Percentiles rank a stretch among this genome's conserved stretches.
phyloP scores from a whole-genome alignment of 2,113 vertebrate genomes.

The Origma solitaria region DNA sequence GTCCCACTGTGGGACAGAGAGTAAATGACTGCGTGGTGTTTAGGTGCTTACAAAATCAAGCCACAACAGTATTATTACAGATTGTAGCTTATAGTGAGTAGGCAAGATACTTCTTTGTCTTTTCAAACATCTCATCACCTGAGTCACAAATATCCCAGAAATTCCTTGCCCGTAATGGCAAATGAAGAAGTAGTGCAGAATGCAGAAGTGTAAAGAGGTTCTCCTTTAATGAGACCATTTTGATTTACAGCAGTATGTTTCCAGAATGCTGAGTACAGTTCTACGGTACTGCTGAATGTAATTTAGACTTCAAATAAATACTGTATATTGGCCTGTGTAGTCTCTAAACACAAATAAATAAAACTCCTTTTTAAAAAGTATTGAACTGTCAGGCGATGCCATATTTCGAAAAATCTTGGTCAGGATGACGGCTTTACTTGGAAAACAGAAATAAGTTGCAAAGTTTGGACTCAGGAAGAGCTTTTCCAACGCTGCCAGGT shows the following conservation, averaged over 20 bases:
- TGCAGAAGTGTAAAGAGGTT: background rate
- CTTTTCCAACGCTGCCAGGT: background rate
- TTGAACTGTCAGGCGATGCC: background rate
- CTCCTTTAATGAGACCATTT: background rate
- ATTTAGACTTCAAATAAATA: background rate
- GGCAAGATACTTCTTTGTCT: background rate
- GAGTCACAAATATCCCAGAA: background rate
- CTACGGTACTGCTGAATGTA: background rate
- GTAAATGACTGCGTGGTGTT: background rate
- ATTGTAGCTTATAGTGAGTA: background rate
- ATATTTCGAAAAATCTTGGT: background rate
- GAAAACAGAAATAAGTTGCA: background rate
- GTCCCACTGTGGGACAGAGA: background rate
- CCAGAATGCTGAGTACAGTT: background rate
- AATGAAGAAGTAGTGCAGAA: background rate
- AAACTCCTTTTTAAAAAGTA: background rate
- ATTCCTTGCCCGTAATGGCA: rapidly evolving
- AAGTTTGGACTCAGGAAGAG: background rate
- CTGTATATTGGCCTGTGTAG: background rate
- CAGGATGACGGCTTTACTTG: background rate
- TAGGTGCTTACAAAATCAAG: background rate
- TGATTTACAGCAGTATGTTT: background rate
- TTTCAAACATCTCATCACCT: background rate
- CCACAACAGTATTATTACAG: background rate
- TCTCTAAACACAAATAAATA: background rate